Base-by-base conservation (phyloP, 2,797 vertebrate species). In the Hippocampus kuda region DNA sequence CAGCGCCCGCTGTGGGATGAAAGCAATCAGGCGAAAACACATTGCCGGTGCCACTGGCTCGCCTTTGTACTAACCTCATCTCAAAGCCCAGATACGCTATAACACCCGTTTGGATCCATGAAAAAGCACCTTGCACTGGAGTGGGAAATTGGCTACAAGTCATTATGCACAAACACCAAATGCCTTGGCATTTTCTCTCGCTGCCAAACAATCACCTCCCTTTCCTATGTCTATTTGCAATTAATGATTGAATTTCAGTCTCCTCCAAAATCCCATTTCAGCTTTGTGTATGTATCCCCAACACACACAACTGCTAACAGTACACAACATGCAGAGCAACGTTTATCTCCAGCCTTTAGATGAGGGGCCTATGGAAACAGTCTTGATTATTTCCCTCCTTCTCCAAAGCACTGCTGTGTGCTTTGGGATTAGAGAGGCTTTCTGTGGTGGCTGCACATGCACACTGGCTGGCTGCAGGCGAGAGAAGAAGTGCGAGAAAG, bases 281-380 rank as follows among this genome's bases (percentile, higher is more conserved):
- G 82, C 84, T 87, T 81, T 88, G 85, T 88, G 85, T 86, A 84
- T 83, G 81, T 85, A 82, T 86, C 84, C 82, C 84, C 84, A 88
- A 87, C 78, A 88, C 85, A 87, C 83, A 88, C 84, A 84, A 81
- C 79, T 85, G 83, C 81, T 82, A 80, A 85, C 79, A 76, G 81
- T 83, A 84, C 83, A 86, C 85, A 84, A 88, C 81, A 83, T 82
- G 83, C 80, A 88, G 83, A 86, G 77, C 78, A 85, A 86, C 87
- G 88, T 86, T 91, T 91, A 91, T 91, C 88, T 90, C 72, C 79
- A 85, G 83, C 79, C 87, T 88, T 91, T 90, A 90, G 87, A 90
- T 85, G 59, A 82, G 87, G 78, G 86, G 87, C 83, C 88, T 83
- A 86, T 88, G 88, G 90, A 91, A 90, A 91, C 85, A 90, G 86